phyloP scores from a whole-genome alignment of 64 coral and sea anemone genomes.

The Catalaphyllia jardinei region DNA sequence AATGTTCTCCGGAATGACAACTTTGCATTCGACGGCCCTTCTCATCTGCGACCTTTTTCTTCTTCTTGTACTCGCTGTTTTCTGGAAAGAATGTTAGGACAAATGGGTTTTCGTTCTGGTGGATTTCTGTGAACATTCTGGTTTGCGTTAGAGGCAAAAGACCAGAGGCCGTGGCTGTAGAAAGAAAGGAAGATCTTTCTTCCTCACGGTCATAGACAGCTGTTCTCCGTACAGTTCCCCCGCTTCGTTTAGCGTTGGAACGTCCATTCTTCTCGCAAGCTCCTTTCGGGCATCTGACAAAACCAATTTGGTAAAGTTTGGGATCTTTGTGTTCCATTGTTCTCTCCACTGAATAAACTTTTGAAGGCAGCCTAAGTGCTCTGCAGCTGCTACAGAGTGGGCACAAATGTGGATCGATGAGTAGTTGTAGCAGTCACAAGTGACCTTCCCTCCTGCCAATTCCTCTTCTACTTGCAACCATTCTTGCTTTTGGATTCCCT shows the following conservation, averaged over 20 bases:
- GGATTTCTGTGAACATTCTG: conserved; percentile 33
- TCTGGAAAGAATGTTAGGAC: conserved; percentile 23
- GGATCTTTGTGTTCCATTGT: background rate
- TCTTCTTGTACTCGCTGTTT: background rate
- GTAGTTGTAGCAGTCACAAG: conserved; percentile 13
- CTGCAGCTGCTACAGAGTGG: conserved; percentile 5
- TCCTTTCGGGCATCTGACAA: conserved; percentile 16
- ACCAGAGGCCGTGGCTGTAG: conserved; percentile 2
- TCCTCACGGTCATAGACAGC: conserved; percentile 4
- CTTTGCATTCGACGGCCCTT: background rate
- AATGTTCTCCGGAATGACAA: background rate
- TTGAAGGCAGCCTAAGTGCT: conserved; percentile 4
- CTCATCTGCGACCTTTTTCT: background rate
- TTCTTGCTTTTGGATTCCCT: too few relatives aligned
- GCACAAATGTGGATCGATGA: conserved; percentile 15
- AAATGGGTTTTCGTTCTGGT: conserved; percentile 29
- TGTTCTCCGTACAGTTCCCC: background rate
- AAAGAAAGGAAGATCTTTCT: conserved; percentile 33
- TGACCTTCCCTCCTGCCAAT: conserved; percentile 27
- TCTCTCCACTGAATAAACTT: conserved; percentile 11
- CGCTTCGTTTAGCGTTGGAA: background rate
- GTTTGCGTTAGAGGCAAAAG: background rate
- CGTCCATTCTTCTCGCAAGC: background rate
- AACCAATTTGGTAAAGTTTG: conserved; percentile 21
- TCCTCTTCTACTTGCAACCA: too few relatives aligned